Evolutionary conservation across 2,797 vertebrate genomes (phyloP).

Genomic region (Parotocinclus haroldoi): DNA sequence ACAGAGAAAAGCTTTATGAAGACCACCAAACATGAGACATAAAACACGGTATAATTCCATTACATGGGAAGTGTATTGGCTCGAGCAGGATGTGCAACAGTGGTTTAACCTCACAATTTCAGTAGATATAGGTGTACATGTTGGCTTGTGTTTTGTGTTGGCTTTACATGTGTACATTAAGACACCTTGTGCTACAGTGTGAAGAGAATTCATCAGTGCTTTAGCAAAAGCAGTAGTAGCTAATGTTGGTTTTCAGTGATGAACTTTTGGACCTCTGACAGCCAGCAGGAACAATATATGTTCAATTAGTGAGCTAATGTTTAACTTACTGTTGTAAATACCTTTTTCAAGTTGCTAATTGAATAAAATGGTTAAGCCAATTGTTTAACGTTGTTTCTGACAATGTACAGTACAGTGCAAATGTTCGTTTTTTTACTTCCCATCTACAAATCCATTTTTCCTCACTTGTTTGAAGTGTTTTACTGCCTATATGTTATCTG

Average conservation of each 20-base stretch:
- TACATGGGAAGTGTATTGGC: conserved; percentile 57
- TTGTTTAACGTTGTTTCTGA: too few relatives aligned
- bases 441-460: too few relatives aligned
- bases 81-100: conserved; percentile 57
- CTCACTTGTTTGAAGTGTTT: too few relatives aligned
- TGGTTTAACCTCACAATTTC: conserved; percentile 65
- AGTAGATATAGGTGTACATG: conserved; percentile 58
- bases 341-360: conserved; percentile 7
- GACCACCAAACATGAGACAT: conserved; percentile 63
- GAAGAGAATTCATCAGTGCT: conserved; percentile 1
- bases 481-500: too few relatives aligned
- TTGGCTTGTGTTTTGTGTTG: conserved; percentile 41
- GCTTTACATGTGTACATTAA: conserved; percentile 17
- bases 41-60: conserved; percentile 51
- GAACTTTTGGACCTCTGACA: background rate
- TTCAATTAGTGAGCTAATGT: background rate
- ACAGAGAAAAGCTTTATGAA: conserved; percentile 69
- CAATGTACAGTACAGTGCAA: too few relatives aligned
- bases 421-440: too few relatives aligned
- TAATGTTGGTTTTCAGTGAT: conserved; percentile 18
- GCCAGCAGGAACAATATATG: too few relatives aligned
- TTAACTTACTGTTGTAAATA: conserved; percentile 3
- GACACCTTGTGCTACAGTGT: conserved; percentile 27
- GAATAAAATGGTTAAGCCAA: too few relatives aligned
- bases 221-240: conserved; percentile 27